These are phyloP conservation scores for Heterodera schachtii DNA, from an alignment of 1,140 invertebrate species.

Conservation along the genomic window DNA sequence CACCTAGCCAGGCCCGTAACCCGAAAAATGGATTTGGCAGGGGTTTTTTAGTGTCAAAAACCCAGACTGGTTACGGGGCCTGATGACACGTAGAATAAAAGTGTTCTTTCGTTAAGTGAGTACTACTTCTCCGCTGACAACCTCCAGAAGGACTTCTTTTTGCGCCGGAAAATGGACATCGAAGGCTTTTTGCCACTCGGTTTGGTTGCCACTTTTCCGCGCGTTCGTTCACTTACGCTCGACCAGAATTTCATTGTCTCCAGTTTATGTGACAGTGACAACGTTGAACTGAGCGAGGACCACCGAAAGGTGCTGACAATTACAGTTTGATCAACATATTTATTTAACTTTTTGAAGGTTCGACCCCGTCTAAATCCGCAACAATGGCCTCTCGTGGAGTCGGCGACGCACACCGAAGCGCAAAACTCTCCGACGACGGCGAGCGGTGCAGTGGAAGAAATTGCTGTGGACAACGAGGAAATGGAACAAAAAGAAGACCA, in stretches of 20 bases:
- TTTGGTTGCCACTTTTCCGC: slow-evolving; percentile 91
- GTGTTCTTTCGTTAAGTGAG: slow-evolving; percentile 74
- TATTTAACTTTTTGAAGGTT: slow-evolving; percentile 36
- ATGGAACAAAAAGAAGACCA: neutral
- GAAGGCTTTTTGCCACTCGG: slow-evolving; percentile 89
- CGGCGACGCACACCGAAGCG: slow-evolving; percentile 19
- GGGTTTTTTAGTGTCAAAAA: no score
- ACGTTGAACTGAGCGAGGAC: slow-evolving; percentile 56
- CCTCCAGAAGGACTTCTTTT: slow-evolving; percentile 89
- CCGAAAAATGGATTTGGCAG: no score
- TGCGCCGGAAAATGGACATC: slow-evolving; percentile 91
- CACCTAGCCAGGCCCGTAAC: no score
- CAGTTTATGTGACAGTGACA: slow-evolving; percentile 58
- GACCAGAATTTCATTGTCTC: slow-evolving; percentile 79
- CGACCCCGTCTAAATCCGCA: slow-evolving; percentile 34
- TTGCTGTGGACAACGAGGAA: no score
- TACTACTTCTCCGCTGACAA: slow-evolving; percentile 99
- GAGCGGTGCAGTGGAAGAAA: neutral
- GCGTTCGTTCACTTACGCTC: slow-evolving; percentile 82
- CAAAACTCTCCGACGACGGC: neutral
- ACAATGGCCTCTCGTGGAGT: slow-evolving; percentile 32
- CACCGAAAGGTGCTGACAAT: slow-evolving; percentile 36
- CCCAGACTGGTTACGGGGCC: no score
- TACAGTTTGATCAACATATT: no score
- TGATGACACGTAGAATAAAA: no score